Conservation (phyloP, 23 tunicate species). For the Styela plicata region DNA sequence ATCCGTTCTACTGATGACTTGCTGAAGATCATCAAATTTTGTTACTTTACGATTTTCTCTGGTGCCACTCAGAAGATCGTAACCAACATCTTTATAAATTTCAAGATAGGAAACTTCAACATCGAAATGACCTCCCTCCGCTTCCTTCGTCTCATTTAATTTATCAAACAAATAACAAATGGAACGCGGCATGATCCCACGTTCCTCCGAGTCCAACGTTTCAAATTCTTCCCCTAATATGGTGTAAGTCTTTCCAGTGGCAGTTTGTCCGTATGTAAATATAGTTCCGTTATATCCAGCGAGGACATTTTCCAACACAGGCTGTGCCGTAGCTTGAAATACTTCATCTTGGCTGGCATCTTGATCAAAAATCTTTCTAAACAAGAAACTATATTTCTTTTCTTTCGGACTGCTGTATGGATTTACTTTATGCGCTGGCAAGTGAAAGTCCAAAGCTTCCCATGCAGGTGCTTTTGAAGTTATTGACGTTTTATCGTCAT, state of each 20-base stretch:
- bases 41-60: conserved; percentile 20
- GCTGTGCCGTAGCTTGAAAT: conserved; percentile 57
- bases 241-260: conserved; percentile 92
- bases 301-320: conserved; percentile 67
- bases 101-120: conserved; percentile 72
- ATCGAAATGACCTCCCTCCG: conserved; percentile 31
- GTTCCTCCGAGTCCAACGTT: not conserved
- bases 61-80: conserved; percentile 63
- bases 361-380: conserved; percentile 67
- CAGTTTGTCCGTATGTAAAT: conserved; percentile 97
- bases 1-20: conserved; percentile 48
- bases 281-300: conserved; percentile 92
- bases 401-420: conserved; percentile 30
- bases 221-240: conserved; percentile 53
- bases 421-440: conserved; percentile 25
- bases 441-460: conserved; percentile 23
- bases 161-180: conserved; percentile 45
- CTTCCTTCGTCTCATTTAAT: conserved; percentile 23
- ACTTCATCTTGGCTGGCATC: conserved; percentile 62
- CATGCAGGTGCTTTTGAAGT: not conserved
- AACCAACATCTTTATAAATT: conserved; percentile 83
- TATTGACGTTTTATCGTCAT: not conserved
- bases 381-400: conserved; percentile 47
- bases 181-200: conserved; percentile 57
- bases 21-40: conserved; percentile 34